Conservation (phyloP, 2,888 invertebrate genomes). For the Drosophila borborema region DNA sequence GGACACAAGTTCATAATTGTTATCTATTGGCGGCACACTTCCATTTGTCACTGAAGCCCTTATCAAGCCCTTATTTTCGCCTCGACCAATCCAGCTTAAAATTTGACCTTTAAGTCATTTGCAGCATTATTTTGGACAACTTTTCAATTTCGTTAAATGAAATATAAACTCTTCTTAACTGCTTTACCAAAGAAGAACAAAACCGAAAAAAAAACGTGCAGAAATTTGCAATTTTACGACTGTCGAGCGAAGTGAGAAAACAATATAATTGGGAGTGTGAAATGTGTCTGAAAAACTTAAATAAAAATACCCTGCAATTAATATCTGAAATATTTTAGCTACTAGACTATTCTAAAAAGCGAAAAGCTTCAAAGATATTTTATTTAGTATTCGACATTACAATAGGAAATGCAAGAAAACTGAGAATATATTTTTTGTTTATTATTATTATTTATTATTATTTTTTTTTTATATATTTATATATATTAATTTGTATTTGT, state of each 20-base stretch:
- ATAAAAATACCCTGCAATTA: background rate
- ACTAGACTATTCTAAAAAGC: too few relatives aligned
- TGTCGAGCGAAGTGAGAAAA: background rate
- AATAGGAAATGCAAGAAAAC: too few relatives aligned
- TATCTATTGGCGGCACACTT: conserved; percentile 17
- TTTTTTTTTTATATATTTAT: background rate
- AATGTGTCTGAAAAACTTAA: too few relatives aligned
- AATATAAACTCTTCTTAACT: background rate
- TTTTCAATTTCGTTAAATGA: conserved; percentile 18
- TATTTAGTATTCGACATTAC: too few relatives aligned
- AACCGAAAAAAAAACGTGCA: background rate
- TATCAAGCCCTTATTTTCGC: background rate
- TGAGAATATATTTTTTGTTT: too few relatives aligned
- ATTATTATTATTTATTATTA: background rate
- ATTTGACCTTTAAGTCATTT: background rate
- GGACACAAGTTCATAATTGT: conserved; percentile 7
- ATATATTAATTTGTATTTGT: too few relatives aligned
- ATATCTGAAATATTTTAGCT: background rate
- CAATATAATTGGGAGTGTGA: background rate
- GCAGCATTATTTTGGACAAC: conserved; percentile 10
- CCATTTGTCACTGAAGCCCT: conserved; percentile 20
- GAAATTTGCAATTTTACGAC: conserved; percentile 9
- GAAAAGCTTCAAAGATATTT: too few relatives aligned
- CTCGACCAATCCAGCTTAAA: conserved; percentile 19
- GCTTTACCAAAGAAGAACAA: background rate